A percentile compares a stretch with the other conserved stretches of the same genome.
phyloP scores from a whole-genome alignment of 2,797 vertebrate genomes.

The Pyrocephalus nanus region DNA sequence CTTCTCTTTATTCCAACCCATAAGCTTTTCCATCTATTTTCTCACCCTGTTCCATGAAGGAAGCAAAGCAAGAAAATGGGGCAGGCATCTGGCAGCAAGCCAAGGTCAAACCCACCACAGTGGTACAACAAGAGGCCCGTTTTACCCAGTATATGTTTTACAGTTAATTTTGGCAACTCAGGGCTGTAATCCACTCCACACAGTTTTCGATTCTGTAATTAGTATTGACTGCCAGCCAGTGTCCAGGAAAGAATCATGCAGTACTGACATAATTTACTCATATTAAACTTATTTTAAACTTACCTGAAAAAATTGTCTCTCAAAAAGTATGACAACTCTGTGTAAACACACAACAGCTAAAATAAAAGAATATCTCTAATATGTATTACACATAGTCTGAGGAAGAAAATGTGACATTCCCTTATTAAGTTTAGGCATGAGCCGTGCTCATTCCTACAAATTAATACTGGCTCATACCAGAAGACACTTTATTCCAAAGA shows the following conservation, averaged over 20 bases:
- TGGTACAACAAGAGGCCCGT: background rate
- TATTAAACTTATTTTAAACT: background rate
- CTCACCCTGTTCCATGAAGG: background rate
- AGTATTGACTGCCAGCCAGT: background rate
- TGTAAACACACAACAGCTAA: background rate
- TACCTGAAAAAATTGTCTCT: background rate
- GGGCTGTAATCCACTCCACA: background rate
- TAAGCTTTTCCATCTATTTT: background rate
- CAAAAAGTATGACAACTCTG: background rate
- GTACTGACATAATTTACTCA: background rate
- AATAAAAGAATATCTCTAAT: background rate
- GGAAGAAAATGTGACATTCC: background rate
- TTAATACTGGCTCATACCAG: background rate
- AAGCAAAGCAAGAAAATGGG: background rate
- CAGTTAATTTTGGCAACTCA: conserved; percentile 15
- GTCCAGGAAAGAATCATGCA: background rate
- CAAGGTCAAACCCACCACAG: background rate
- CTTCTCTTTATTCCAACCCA: background rate
- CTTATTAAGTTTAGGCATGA: background rate
- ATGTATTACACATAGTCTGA: background rate
- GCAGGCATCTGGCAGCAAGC: background rate
- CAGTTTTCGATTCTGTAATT: background rate
- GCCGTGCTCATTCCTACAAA: background rate
- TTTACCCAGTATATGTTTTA: background rate
- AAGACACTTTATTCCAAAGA: background rate